Evolutionary conservation across 2,797 vertebrate species (phyloP).

Genomic region (Australoheros facetus): DNA sequence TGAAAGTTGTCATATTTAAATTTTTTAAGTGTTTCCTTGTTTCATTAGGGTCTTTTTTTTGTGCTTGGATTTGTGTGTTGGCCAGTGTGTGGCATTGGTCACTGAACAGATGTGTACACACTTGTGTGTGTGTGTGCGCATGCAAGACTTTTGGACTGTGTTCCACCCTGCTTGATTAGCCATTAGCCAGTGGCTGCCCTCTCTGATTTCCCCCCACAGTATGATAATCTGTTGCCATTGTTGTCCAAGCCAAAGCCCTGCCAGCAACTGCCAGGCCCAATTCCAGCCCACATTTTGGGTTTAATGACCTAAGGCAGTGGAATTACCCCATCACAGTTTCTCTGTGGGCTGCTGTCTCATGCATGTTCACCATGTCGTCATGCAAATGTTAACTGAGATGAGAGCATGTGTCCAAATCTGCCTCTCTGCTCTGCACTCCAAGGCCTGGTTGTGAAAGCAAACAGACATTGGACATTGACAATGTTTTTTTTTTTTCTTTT

Average conservation of each 20-base stretch:
- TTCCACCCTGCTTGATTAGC: slow-evolving; percentile 60
- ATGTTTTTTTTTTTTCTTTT: slow-evolving; percentile 7
- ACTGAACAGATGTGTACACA: background rate
- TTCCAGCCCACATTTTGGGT: slow-evolving; percentile 52
- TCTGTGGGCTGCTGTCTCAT: slow-evolving; percentile 45
- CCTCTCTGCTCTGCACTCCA: slow-evolving; percentile 13
- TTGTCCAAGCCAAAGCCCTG: slow-evolving; percentile 26
- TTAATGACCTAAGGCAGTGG: slow-evolving; percentile 61
- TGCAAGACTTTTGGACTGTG: slow-evolving; percentile 19
- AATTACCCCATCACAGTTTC: slow-evolving; percentile 57
- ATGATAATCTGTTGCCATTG: slow-evolving; percentile 41
- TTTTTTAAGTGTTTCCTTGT: background rate
- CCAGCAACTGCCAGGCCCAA: slow-evolving; percentile 39
- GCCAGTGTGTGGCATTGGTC: slow-evolving; percentile 29
- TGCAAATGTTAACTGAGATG: slow-evolving; percentile 43
- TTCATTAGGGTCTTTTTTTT: background rate
- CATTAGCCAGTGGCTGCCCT: slow-evolving; percentile 51
- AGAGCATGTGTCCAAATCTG: slow-evolving; percentile 27
- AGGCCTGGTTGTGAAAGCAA: slow-evolving; percentile 58
- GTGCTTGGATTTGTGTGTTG: background rate
- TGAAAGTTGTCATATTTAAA: background rate
- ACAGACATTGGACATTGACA: slow-evolving; percentile 33
- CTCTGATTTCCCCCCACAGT: slow-evolving; percentile 29
- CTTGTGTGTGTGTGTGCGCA: background rate
- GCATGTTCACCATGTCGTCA: slow-evolving; percentile 30